A percentile compares a stretch with the other conserved stretches of the same genome.
Conservation (phyloP, 2,888 invertebrate genomes). For the Thecophora atra region DNA sequence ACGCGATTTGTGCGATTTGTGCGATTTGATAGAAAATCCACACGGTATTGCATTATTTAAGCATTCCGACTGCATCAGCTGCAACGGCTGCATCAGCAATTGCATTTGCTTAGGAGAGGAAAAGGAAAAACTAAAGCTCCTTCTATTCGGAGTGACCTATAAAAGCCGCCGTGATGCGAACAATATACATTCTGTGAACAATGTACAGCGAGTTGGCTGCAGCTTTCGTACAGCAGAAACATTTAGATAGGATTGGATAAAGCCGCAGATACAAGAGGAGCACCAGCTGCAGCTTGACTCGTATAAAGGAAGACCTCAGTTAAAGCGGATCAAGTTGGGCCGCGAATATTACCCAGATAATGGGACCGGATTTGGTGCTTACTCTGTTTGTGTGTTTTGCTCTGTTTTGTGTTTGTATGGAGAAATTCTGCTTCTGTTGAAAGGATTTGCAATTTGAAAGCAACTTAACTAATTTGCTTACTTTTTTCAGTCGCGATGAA, state of each 20-base stretch:
- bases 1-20: no score
- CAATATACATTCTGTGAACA: background rate
- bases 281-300: no score
- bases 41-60: constrained; percentile 9
- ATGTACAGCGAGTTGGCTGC: background rate
- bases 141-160: background rate
- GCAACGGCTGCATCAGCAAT: background rate
- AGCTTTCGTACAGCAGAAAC: constrained; percentile 3
- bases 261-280: no score
- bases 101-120: background rate
- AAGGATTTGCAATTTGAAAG: no score
- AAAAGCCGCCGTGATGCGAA: background rate
- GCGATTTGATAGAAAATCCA: constrained; percentile 22
- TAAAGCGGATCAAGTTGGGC: background rate
- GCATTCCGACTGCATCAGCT: constrained; percentile 1
- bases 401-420: no score
- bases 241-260: no score
- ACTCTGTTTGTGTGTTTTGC: no score
- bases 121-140: background rate
- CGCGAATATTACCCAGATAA: constrained; percentile 3
- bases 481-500: no score
- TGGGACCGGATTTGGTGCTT: background rate
- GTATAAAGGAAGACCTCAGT: background rate
- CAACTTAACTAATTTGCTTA: background rate
- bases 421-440: no score